phyloP scores from a whole-genome alignment of 2,888 invertebrate species.

The Cynaeus angustus region DNA sequence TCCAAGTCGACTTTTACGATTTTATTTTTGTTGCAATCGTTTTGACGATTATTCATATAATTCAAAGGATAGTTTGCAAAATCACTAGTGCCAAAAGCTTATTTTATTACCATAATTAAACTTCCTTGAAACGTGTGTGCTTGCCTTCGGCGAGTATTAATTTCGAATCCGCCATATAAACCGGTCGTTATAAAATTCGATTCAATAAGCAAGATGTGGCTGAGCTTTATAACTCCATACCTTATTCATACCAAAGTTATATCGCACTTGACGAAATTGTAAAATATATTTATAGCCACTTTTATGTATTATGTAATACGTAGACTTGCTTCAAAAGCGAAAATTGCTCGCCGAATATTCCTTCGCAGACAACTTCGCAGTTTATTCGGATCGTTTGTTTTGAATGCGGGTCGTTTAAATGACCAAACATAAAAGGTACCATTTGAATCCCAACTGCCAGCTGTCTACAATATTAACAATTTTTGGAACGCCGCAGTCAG shows the following conservation, averaged over 20 bases:
- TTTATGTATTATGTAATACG: conserved; percentile 67
- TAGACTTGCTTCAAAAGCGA: conserved; percentile 47
- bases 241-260: conserved; percentile 66
- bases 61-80: conserved; percentile 31
- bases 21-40: conserved; percentile 25
- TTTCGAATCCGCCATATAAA: conserved; percentile 54
- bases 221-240: conserved; percentile 64
- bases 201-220: conserved; percentile 60
- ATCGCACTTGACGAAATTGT: conserved; percentile 69
- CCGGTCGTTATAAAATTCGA: conserved; percentile 57
- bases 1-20: conserved; percentile 16
- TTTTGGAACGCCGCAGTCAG: too few species aligned
- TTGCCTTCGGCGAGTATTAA: conserved; percentile 54
- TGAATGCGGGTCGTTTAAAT: conserved; percentile 3
- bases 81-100: conserved; percentile 35
- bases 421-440: conserved; percentile 6
- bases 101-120: conserved; percentile 41
- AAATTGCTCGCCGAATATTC: conserved; percentile 44
- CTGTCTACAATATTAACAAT: too few species aligned
- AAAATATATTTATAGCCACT: conserved; percentile 69
- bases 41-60: conserved; percentile 19
- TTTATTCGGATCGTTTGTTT: conserved; percentile 23
- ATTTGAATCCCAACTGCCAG: conserved; percentile 18
- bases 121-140: conserved; percentile 42
- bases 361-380: conserved; percentile 3